A percentile compares a stretch with the other conserved stretches of the same genome.
These are phyloP conservation scores for Vulpes vulpes DNA, from an alignment of 2,113 vertebrate species.

Conservation along the genomic window DNA sequence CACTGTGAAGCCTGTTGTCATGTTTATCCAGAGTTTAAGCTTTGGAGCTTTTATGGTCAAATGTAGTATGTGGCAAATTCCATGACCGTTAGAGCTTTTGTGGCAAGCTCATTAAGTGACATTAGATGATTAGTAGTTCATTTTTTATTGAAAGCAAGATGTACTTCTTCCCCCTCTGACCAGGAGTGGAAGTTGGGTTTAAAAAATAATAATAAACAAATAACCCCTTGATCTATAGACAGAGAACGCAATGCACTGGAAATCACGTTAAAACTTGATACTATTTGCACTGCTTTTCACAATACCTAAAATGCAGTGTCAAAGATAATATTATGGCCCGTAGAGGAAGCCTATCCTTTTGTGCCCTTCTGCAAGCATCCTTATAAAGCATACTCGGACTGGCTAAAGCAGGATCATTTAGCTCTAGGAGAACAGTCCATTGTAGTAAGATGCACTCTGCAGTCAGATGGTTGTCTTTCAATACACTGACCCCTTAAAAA, in stretches of 20 bases:
- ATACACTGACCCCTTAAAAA: neutral
- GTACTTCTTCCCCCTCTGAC: neutral
- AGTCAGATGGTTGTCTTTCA: neutral
- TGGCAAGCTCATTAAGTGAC: neutral
- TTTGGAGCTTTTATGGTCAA: neutral
- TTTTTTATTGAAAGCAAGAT: slow-evolving; percentile 35
- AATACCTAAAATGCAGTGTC: slow-evolving; percentile 40
- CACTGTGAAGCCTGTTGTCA: neutral
- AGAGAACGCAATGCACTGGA: neutral
- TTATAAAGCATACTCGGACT: neutral
- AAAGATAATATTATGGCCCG: slow-evolving; percentile 18
- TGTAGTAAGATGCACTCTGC: accelerated
- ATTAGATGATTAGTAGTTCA: neutral
- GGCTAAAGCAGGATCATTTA: neutral
- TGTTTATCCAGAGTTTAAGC: neutral
- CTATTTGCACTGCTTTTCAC: slow-evolving; percentile 40
- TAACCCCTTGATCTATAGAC: neutral
- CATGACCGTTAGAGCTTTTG: neutral
- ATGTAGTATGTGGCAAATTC: neutral
- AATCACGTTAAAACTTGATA: slow-evolving; percentile 44
- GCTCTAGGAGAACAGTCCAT: neutral
- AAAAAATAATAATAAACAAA: neutral
- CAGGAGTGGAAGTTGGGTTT: neutral
- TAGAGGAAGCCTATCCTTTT: neutral
- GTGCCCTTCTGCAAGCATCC: slow-evolving; percentile 17